These are phyloP conservation scores for Varanus komodoensis DNA, from an alignment of 2,113 vertebrate genomes.

Conservation along the genomic window DNA sequence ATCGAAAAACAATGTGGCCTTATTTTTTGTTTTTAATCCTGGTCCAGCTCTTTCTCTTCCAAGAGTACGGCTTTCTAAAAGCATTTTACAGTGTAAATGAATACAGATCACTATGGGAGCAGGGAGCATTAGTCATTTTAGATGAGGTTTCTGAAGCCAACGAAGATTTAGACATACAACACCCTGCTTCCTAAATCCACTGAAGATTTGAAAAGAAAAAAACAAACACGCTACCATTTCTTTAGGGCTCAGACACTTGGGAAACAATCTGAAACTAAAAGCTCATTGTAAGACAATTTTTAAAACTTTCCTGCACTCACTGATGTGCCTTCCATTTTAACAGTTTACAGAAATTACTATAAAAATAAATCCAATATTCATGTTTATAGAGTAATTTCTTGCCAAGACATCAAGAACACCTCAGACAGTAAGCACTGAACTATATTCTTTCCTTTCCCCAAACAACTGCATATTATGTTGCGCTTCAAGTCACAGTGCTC, in stretches of 20 bases:
- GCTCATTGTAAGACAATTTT: not conserved
- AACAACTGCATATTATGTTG: not conserved
- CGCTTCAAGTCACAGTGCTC: not conserved
- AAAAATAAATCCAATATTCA: not conserved
- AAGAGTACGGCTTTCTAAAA: conserved; percentile 8
- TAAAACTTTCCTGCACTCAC: not conserved
- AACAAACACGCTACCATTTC: not conserved
- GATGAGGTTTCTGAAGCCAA: conserved; percentile 16
- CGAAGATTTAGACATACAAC: conserved; percentile 20
- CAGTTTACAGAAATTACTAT: conserved; percentile 13
- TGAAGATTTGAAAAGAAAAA: conserved; percentile 4
- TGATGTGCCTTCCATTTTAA: conserved; percentile 10
- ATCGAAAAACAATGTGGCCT: conserved; percentile 32
- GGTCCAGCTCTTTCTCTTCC: conserved; percentile 18
- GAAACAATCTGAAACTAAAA: not conserved
- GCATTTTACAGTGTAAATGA: conserved; percentile 26
- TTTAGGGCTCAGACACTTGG: not conserved
- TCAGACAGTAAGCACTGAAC: not conserved
- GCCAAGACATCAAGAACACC: not conserved
- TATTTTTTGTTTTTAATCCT: conserved; percentile 35
- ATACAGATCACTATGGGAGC: conserved; percentile 17
- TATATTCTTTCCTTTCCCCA: conserved; percentile 4
- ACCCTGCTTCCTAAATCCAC: conserved; percentile 19
- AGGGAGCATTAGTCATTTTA: conserved; percentile 4
- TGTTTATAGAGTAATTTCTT: not conserved